Base-by-base conservation (phyloP, 2,888 invertebrate species). In the Pristionchus maxplancki region DNA sequence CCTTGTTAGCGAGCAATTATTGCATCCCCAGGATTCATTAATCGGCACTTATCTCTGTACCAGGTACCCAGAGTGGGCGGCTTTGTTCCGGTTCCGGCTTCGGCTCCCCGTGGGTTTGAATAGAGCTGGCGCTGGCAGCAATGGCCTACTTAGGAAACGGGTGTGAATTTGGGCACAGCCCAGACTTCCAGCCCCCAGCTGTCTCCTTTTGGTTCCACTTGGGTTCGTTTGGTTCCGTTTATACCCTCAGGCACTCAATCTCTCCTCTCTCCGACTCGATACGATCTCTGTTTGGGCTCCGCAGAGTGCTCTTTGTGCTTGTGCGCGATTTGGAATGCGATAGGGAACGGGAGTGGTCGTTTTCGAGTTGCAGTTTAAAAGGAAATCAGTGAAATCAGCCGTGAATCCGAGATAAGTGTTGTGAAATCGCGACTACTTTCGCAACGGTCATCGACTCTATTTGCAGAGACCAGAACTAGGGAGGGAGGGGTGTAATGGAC, bases 11-110 rank as follows among this genome's bases (percentile, higher is more conserved):
- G 24, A 74, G 40, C 40, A 74, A 74, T 74, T 74, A 40, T 31
- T 58, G 58, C 58, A 20, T 58, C 58, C 71, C 24, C 37, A 37
- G 71, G 71, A 31, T 40, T 74, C 71, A 74, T 74, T 74, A 74
- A 15, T 15, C 31, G 71, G 71, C 15, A n/a, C n/a, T 67, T n/a
- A 31, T 31, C 67, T 37, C 74, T 24, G 74, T 78, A 48, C 78
- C 78, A n/a, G 78, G 78, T 78, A 44, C 44, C 48, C 13, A 13
- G 44, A n/a, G 15, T 5, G 74, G n/a, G 50, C 17, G 20, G 78
- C 78, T 44, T 40, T n/a, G 17, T 78, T 48, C 37, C 40, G 74
- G 74, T 74, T 40, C 78, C 44, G 34, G 28, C n/a, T 20, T 40
- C 3, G 71, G 40, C n/a, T 31, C 28, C 37, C 37, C 24, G 74